phyloP scores from a whole-genome alignment of 2,113 vertebrate species.

The Alaudala cheleensis region DNA sequence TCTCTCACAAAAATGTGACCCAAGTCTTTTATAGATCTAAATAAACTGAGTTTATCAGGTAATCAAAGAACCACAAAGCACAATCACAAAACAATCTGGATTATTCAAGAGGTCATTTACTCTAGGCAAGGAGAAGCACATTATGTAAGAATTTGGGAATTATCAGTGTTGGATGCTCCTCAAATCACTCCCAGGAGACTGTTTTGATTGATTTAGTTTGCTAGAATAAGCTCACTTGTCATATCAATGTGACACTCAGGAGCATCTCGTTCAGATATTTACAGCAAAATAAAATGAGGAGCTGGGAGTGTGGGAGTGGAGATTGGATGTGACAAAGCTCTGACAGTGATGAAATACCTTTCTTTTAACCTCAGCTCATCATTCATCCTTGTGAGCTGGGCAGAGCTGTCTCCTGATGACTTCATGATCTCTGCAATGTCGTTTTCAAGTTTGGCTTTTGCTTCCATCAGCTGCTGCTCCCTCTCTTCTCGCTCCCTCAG shows the following conservation, averaged over 20 bases:
- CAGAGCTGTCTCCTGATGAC: constrained; percentile 91
- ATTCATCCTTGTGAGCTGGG: constrained; percentile 90
- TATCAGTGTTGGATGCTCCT: not conserved
- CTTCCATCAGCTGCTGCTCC: constrained; percentile 81
- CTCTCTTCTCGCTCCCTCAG: constrained; percentile 83
- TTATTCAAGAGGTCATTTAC: not conserved
- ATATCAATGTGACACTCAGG: not conserved
- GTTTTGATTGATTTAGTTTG: not conserved
- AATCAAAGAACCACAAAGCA: not conserved
- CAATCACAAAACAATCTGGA: not conserved
- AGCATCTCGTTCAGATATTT: not conserved
- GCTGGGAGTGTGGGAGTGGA: not conserved
- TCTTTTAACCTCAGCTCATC: constrained; percentile 88
- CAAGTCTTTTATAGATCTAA: not conserved
- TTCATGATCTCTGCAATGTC: constrained; percentile 92
- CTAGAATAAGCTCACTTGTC: constrained; percentile 1
- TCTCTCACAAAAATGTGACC: not conserved
- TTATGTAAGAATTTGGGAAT: not conserved
- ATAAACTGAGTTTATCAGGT: not conserved
- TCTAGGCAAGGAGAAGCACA: not conserved
- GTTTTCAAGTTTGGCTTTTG: constrained; percentile 89
- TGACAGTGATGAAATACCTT: constrained; percentile 71
- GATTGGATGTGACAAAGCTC: not conserved
- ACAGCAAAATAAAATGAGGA: not conserved
- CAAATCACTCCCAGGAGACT: not conserved